phyloP scores from a whole-genome alignment of 1,140 invertebrate genomes.

The Bombyx mandarina region DNA sequence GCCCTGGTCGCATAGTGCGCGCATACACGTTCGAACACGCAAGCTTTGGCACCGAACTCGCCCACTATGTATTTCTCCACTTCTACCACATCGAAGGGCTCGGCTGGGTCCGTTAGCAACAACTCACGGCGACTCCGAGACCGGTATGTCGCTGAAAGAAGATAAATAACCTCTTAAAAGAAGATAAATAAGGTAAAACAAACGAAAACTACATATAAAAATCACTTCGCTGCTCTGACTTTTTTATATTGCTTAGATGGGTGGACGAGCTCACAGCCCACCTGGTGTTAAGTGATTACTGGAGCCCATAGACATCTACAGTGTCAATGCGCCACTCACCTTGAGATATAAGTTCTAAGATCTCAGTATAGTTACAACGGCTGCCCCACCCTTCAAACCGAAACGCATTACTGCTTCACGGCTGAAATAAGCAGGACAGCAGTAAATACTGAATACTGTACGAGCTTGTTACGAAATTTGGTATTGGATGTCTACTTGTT shows the following conservation, averaged over 20 bases:
- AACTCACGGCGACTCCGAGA: conserved; percentile 48
- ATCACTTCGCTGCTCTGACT: not conserved
- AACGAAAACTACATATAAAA: not conserved
- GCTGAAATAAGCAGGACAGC: too few species aligned
- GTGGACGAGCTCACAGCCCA: too few species aligned
- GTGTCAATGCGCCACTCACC: too few species aligned
- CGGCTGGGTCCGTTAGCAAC: conserved; percentile 38
- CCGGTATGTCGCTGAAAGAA: conserved; percentile 52
- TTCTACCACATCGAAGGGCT: conserved; percentile 74
- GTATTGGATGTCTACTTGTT: too few species aligned
- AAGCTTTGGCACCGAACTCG: conserved; percentile 78
- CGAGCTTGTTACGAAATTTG: too few species aligned
- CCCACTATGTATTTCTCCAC: conserved; percentile 79
- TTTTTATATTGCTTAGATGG: not conserved
- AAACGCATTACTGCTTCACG: too few species aligned
- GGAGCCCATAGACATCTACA: too few species aligned
- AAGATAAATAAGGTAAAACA: not conserved
- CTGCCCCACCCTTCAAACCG: too few species aligned
- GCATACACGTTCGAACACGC: conserved; percentile 80
- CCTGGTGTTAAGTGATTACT: not conserved
- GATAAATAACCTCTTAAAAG: too few species aligned
- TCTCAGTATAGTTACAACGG: too few species aligned
- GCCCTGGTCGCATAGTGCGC: conserved; percentile 74
- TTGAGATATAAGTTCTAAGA: too few species aligned
- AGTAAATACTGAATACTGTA: too few species aligned